Evolutionary conservation across 2,888 invertebrate species (phyloP).

Genomic region (Thymelicus acteon): DNA sequence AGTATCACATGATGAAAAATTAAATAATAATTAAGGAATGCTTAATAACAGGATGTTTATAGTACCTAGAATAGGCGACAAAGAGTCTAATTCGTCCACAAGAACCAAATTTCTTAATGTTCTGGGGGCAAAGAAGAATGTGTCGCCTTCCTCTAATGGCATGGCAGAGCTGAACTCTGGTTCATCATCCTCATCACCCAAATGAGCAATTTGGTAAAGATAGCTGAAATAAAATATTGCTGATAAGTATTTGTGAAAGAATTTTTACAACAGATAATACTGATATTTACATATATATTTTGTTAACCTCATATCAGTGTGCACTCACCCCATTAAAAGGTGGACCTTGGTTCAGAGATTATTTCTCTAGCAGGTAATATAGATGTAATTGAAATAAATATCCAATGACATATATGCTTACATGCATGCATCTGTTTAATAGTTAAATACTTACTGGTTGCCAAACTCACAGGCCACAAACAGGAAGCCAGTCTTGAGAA

Average conservation of each 20-base stretch:
- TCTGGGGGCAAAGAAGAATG: constrained; percentile 99
- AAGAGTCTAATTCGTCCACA: constrained; percentile 98
- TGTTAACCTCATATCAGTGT: constrained; percentile 86
- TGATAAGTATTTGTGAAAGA: background rate
- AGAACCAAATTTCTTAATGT: constrained; percentile 96
- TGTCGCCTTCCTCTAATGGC: constrained; percentile 99
- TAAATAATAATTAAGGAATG: background rate
- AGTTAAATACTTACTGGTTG: constrained; percentile 94
- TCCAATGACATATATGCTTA: constrained; percentile 59
- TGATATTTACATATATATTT: background rate
- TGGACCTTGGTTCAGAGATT: constrained; percentile 87
- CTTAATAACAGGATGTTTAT: constrained; percentile 29
- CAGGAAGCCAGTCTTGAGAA: constrained; percentile 98
- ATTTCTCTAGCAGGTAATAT: constrained; percentile 71
- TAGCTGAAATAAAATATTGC: constrained; percentile 86
- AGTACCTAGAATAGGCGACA: constrained; percentile 95
- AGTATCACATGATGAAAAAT: background rate
- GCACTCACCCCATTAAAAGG: constrained; percentile 79
- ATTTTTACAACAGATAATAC: background rate
- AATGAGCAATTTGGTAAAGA: constrained; percentile 99
- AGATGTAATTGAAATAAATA: constrained; percentile 54
- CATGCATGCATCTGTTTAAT: constrained; percentile 49
- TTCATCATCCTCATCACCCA: constrained; percentile 99
- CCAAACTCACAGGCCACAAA: constrained; percentile 99
- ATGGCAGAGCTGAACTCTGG: constrained; percentile 99